Conservation (phyloP, 1,140 invertebrate genomes). For the Agrilus planipennis region DNA sequence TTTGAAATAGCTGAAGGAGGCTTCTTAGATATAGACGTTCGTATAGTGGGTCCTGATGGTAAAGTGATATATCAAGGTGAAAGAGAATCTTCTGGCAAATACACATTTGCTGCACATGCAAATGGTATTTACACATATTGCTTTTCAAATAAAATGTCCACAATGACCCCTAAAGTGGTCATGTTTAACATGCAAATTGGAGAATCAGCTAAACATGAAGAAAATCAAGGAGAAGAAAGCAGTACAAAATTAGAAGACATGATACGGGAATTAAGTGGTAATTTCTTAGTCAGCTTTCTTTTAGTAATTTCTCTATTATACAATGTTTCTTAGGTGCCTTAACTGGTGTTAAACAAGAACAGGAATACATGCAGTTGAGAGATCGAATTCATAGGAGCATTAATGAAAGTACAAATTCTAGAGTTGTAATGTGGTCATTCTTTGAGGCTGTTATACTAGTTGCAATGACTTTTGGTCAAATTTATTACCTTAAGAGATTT, state of each 20-base stretch:
- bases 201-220: slow-evolving; percentile 57
- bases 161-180: slow-evolving; percentile 96
- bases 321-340: slow-evolving; percentile 40
- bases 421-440: slow-evolving; percentile 96
- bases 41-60: slow-evolving; percentile 84
- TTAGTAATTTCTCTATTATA: slow-evolving; percentile 1
- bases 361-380: slow-evolving; percentile 97
- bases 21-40: slow-evolving; percentile 97
- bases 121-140: slow-evolving; percentile 94
- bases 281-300: slow-evolving; percentile 6
- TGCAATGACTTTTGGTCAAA: slow-evolving; percentile 90
- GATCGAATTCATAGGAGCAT: slow-evolving; percentile 94
- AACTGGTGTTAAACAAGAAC: slow-evolving; percentile 93
- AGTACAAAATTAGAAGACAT: slow-evolving; percentile 92
- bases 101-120: slow-evolving; percentile 90
- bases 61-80: slow-evolving; percentile 85
- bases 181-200: slow-evolving; percentile 97
- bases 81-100: slow-evolving; percentile 93
- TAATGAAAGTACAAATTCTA: slow-evolving; percentile 96
- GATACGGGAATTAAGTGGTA: slow-evolving; percentile 86
- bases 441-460: slow-evolving; percentile 94
- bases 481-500: slow-evolving; percentile 97
- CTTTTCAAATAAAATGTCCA: slow-evolving; percentile 98
- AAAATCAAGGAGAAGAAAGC: slow-evolving; percentile 43
- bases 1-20: slow-evolving; percentile 99